These are phyloP conservation scores for Hesperia comma DNA, from an alignment of 2,888 invertebrate genomes.

Conservation along the genomic window DNA sequence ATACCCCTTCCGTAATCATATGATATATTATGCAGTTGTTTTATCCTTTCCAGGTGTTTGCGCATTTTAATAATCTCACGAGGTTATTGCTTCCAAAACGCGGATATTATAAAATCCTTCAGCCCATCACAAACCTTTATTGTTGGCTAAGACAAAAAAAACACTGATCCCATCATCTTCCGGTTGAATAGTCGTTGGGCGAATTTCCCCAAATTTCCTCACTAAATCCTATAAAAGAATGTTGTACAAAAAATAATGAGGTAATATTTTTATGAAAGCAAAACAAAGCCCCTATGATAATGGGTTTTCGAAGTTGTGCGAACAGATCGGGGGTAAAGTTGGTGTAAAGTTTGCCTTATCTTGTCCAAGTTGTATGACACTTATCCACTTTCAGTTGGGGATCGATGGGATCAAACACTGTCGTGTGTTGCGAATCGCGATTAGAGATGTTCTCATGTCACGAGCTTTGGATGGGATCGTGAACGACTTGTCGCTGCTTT, in stretches of 20 bases:
- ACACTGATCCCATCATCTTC: constrained; percentile 33
- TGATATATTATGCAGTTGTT: too few relatives aligned
- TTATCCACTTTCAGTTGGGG: constrained; percentile 64
- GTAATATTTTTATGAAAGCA: constrained; percentile 64
- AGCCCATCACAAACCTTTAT: constrained; percentile 18
- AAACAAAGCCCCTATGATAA: constrained; percentile 72
- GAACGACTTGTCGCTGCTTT: neutral
- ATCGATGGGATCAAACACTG: constrained; percentile 59
- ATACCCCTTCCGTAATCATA: too few relatives aligned
- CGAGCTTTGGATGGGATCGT: neutral
- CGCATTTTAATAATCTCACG: neutral
- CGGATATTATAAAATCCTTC: constrained; percentile 10
- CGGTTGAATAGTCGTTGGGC: constrained; percentile 26
- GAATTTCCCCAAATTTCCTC: constrained; percentile 51
- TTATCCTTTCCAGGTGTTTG: too few relatives aligned
- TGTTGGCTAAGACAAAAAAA: constrained; percentile 16
- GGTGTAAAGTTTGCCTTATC: constrained; percentile 64
- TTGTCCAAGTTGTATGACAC: constrained; percentile 64
- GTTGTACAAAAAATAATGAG: constrained; percentile 65
- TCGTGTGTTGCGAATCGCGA: constrained; percentile 41
- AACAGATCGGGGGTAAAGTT: constrained; percentile 48
- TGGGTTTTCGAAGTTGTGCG: constrained; percentile 61
- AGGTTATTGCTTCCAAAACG: neutral
- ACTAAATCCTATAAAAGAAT: constrained; percentile 55
- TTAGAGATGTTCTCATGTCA: constrained; percentile 8